Evolutionary conservation across 2,113 vertebrate species (phyloP), one percentile per base, ranked within the genome.

Genomic region (Acanthochromis polyacanthus): DNA sequence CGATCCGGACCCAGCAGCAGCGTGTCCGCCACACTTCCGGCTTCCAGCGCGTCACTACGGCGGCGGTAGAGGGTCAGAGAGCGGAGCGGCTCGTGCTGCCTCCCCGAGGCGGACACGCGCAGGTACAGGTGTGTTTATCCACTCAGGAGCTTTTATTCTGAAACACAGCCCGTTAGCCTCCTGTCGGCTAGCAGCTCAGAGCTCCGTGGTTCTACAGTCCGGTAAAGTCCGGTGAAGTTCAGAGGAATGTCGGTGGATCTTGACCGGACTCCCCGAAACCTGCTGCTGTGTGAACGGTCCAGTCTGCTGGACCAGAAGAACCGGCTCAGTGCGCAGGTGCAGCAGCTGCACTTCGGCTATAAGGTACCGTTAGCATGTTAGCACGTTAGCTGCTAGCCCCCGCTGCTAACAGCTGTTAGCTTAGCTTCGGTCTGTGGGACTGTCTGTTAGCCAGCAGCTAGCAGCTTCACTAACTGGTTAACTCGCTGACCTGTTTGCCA

Each of bases 271-370:
- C 80, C 78, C 0, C 77, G 82, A 14, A 75, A 63, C 0, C 20
- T 88, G 36, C 59, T 91, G 57, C 75, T 87, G 10, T 80, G 25
- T n/a, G 90, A 91, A 0, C 62, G 52, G 15, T 90, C 90, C 78
- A 87, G 65, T 53, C 80, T 90, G 38, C 62, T 57, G 64, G 40
- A 91, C 0, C 23, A 79, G 10, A 75, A 71, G 48, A 85, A 85
- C 82, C 80, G 90, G 4, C 1, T 91, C 14, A 60, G 64, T 1
- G n/a, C 77, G 0, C 86, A 88, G 20, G 51, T 90, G 53, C 65
- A 87, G 40, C 78, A 76, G 58, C 72, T 53, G 11, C 82, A 69
- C 52, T 85, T 88, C 32, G 88, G 76, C 78, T 78, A 88, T 75
- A 88, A 90, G 88, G 90, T 88, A 7, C 1, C 1, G 12, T 19